A percentile compares a stretch with the other conserved stretches of the same genome.
Conservation (phyloP, 2,113 vertebrate species). For the Vidua macroura region DNA sequence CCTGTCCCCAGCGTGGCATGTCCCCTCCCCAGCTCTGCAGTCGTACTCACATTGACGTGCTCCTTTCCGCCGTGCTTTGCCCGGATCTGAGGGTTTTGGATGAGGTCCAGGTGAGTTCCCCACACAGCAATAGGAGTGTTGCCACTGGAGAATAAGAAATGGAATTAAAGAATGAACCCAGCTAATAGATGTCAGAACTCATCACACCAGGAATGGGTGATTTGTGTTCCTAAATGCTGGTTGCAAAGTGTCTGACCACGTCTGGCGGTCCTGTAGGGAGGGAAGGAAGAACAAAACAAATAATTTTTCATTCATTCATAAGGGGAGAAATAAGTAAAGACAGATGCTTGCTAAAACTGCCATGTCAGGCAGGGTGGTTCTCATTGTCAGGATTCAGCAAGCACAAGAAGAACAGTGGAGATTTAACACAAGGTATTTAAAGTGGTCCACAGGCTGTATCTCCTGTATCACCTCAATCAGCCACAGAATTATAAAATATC, state of each 20-base stretch:
- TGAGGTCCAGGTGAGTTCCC: conserved; percentile 95
- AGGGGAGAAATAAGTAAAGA: not conserved
- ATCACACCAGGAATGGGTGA: not conserved
- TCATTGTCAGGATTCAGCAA: not conserved
- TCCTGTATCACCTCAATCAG: not conserved
- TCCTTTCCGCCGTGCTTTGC: conserved; percentile 92
- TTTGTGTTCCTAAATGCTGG: not conserved
- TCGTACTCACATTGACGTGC: conserved; percentile 87
- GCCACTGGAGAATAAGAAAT: conserved; percentile 75
- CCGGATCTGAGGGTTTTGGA: conserved; percentile 94
- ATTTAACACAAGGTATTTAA: not conserved
- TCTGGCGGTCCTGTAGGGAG: accelerated
- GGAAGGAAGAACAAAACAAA: not conserved
- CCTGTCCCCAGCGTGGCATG: accelerated
- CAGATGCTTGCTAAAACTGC: not conserved
- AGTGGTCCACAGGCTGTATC: not conserved
- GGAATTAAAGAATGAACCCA: not conserved
- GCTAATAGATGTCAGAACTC: not conserved
- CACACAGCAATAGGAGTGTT: conserved; percentile 92
- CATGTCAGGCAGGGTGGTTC: not conserved
- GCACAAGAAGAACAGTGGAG: not conserved
- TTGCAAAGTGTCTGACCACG: not conserved
- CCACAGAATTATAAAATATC: not conserved
- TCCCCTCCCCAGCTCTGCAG: not conserved
- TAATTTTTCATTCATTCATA: not conserved